phyloP scores from a whole-genome alignment of 2,113 vertebrate species.

The Brevimyrus niger region DNA sequence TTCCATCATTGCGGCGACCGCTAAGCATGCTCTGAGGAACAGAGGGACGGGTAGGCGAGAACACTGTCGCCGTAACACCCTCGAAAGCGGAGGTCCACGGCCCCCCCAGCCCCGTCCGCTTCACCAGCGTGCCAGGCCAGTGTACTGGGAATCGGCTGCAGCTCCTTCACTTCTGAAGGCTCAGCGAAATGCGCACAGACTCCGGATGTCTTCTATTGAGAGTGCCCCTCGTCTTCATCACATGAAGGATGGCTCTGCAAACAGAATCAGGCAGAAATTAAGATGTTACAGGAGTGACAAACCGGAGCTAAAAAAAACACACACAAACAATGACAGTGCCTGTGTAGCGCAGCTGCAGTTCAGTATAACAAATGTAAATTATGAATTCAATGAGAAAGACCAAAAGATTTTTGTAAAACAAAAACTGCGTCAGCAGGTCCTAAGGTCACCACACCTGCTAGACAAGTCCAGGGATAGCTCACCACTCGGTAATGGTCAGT shows the following conservation, averaged over 20 bases:
- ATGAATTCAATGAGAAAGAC: background rate
- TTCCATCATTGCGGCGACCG: constrained; percentile 67
- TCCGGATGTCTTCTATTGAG: background rate
- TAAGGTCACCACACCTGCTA: background rate
- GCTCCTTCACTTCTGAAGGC: constrained; percentile 13
- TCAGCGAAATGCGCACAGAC: background rate
- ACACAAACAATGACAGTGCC: background rate
- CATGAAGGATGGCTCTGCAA: constrained; percentile 1
- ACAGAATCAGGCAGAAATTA: background rate
- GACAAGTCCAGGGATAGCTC: background rate
- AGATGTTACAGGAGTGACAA: background rate
- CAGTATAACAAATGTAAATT: background rate
- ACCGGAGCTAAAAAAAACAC: background rate
- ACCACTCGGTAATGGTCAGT: background rate
- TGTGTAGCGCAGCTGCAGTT: background rate
- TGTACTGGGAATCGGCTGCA: constrained; percentile 10
- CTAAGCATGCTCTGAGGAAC: constrained; percentile 69
- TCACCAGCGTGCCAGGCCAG: constrained; percentile 43
- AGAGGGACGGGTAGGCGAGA: constrained; percentile 37
- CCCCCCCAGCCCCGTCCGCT: constrained; percentile 34
- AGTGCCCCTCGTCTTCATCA: constrained; percentile 14
- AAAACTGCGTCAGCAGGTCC: background rate
- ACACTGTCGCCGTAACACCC: background rate
- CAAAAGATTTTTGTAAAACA: background rate
- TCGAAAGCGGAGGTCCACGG: constrained; percentile 15